phyloP scores from a whole-genome alignment of 1,140 invertebrate species.

The Archivesica marissinica region DNA sequence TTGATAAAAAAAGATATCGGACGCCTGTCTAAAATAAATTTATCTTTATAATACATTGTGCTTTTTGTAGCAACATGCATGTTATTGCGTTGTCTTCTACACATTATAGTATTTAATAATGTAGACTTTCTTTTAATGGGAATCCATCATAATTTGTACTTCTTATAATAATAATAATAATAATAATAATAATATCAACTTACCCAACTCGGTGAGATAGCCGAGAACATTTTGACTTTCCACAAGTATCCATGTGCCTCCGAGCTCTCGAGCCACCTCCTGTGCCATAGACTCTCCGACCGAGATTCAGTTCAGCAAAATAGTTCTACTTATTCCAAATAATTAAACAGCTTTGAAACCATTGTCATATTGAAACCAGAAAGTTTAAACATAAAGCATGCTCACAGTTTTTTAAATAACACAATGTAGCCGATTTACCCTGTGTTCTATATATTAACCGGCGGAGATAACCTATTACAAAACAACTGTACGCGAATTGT shows the following conservation, averaged over 20 bases:
- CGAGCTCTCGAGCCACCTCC: not conserved
- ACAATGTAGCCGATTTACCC: no score
- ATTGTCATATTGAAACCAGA: not conserved
- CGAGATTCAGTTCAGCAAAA: not conserved
- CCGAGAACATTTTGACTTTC: slow-evolving; percentile 39
- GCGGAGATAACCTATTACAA: not conserved
- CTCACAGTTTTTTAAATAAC: not conserved
- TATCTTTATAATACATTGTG: no score
- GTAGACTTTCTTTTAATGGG: no score
- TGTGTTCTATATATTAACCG: not conserved
- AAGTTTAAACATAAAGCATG: not conserved
- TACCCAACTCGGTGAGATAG: slow-evolving; percentile 44
- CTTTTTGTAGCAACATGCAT: no score
- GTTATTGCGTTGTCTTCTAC: no score
- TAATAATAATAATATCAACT: not conserved
- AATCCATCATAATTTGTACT: no score
- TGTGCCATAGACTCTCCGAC: not conserved
- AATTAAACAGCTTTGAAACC: not conserved
- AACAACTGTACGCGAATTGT: not conserved
- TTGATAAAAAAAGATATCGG: no score
- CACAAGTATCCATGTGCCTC: slow-evolving; percentile 1
- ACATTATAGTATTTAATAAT: no score
- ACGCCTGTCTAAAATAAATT: no score
- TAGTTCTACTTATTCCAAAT: not conserved
- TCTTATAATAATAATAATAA: no score